phyloP scores from a whole-genome alignment of 1,140 invertebrate genomes.

The Cydia pomonella region DNA sequence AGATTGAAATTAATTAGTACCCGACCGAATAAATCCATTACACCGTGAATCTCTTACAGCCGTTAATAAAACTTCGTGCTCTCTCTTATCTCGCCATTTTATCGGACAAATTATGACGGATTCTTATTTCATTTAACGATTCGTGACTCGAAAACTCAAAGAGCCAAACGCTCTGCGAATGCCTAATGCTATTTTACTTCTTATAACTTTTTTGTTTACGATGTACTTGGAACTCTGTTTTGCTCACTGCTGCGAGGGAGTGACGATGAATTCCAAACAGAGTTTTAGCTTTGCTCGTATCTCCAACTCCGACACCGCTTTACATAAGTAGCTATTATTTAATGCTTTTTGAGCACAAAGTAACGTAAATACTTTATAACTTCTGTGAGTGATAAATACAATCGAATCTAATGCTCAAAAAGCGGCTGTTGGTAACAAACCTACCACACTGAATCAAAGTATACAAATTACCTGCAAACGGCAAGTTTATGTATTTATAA shows the following conservation, averaged over 20 bases:
- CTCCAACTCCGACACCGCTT: not conserved
- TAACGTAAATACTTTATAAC: conserved; percentile 34
- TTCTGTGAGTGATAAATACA: conserved; percentile 30
- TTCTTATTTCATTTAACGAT: conserved; percentile 66
- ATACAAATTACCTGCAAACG: conserved; percentile 29
- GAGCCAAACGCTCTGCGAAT: conserved; percentile 54
- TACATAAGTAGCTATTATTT: not conserved
- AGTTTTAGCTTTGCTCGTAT: conserved; percentile 34
- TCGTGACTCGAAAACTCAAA: conserved; percentile 53
- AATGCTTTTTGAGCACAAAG: conserved; percentile 13
- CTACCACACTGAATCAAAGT: not conserved
- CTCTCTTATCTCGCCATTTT: conserved; percentile 40
- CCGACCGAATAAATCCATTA: conserved; percentile 42
- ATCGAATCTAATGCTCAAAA: not conserved
- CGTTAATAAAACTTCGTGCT: conserved; percentile 38
- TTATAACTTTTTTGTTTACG: conserved; percentile 59
- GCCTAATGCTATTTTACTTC: conserved; percentile 57
- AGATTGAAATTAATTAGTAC: conserved; percentile 47
- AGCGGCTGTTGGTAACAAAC: not conserved
- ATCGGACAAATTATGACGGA: conserved; percentile 61
- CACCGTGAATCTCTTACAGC: conserved; percentile 39
- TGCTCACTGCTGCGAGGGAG: conserved; percentile 36
- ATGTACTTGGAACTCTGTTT: conserved; percentile 47
- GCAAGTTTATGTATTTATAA: conserved; percentile 32
- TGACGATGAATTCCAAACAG: conserved; percentile 51